phyloP scores from a whole-genome alignment of 2,797 vertebrate species.

The Monodelphis domestica region DNA sequence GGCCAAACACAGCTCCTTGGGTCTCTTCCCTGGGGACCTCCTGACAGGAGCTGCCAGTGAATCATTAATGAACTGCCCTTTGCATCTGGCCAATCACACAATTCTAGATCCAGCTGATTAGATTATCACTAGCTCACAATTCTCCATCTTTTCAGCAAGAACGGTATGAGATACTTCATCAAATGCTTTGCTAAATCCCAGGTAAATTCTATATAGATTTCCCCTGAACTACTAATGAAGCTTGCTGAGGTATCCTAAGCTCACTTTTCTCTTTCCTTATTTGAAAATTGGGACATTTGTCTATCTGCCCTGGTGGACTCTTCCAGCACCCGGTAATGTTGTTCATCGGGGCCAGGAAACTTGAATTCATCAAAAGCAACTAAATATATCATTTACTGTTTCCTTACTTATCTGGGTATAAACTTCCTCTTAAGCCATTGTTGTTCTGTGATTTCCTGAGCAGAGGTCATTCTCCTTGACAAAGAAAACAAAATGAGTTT shows the following conservation, averaged over 20 bases:
- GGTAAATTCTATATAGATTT: background rate
- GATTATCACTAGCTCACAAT: background rate
- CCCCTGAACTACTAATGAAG: background rate
- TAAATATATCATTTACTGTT: background rate
- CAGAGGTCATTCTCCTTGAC: background rate
- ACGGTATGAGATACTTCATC: background rate
- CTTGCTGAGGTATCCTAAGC: background rate
- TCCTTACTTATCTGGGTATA: background rate
- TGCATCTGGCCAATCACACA: too few species aligned
- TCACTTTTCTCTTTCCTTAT: background rate
- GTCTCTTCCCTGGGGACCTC: background rate
- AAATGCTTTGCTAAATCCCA: background rate
- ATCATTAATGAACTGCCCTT: background rate
- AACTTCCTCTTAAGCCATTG: background rate
- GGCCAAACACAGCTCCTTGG: background rate
- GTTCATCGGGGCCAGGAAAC: background rate
- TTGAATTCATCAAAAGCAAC: background rate
- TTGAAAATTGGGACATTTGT: background rate
- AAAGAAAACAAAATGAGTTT: background rate
- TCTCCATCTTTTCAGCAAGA: background rate
- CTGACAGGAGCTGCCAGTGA: background rate
- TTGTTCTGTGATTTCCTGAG: background rate
- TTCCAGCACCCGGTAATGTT: background rate
- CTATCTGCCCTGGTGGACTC: background rate
- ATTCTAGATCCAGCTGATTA: background rate